Evolutionary conservation across 2,113 vertebrate genomes (phyloP).

Genomic region (Isurus oxyrinchus): DNA sequence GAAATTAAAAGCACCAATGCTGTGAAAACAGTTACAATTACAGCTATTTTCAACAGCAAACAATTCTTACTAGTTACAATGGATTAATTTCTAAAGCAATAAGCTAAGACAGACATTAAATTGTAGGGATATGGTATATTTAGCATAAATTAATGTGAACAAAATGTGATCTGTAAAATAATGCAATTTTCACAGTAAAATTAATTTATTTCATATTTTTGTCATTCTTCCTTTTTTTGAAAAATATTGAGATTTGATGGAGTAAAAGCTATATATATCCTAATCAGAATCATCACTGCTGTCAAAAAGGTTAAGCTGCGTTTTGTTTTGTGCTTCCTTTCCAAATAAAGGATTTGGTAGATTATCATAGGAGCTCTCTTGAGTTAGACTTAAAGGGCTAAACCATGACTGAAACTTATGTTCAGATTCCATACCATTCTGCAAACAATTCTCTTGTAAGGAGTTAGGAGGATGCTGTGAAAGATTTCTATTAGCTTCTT

Average conservation of each 20-base stretch:
- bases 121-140: neutral
- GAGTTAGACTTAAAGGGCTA: constrained; percentile 41
- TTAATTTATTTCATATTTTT: neutral
- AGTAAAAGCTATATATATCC: constrained; percentile 6
- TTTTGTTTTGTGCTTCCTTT: constrained; percentile 33
- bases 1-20: neutral
- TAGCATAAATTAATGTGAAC: neutral
- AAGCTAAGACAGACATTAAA: neutral
- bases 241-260: neutral
- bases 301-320: constrained; percentile 51
- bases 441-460: constrained; percentile 42
- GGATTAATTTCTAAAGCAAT: constrained; percentile 16
- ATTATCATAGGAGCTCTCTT: neutral
- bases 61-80: neutral
- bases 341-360: neutral
- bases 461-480: constrained; percentile 39
- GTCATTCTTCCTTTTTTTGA: neutral
- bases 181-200: neutral
- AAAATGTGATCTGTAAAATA: neutral
- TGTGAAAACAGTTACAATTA: neutral
- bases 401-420: constrained; percentile 48
- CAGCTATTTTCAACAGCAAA: neutral
- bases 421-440: constrained; percentile 39
- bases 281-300: constrained; percentile 56
- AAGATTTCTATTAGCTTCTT: neutral